A percentile compares a stretch with the other conserved stretches of the same genome.
Conservation (phyloP, 2,113 vertebrate genomes). For the Australoheros scitulus region DNA sequence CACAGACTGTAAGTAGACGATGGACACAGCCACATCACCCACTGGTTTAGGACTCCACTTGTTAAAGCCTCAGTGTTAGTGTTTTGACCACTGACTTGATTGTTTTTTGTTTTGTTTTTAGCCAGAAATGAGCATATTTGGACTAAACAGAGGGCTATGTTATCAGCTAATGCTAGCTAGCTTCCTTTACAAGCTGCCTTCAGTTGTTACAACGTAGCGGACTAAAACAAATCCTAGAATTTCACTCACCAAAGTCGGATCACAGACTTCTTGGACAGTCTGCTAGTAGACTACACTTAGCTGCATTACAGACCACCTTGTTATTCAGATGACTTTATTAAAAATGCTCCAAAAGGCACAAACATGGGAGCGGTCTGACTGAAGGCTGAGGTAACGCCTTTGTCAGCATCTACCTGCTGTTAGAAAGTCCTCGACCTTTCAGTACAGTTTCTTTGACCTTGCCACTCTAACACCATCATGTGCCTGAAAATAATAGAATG, state of each 20-base stretch:
- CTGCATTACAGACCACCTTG: no score
- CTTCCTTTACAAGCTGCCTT: not conserved
- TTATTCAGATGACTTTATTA: not conserved
- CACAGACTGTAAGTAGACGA: not conserved
- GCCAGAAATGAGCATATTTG: fast-evolving
- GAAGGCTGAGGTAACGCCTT: not conserved
- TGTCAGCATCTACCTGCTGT: not conserved
- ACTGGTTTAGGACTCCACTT: fast-evolving
- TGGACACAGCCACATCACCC: not conserved
- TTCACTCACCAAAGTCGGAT: not conserved
- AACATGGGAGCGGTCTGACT: not conserved
- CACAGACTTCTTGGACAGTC: no score
- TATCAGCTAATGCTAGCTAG: not conserved
- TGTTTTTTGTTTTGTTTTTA: no score
- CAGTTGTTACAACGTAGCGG: not conserved
- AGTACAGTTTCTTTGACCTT: not conserved
- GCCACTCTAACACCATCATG: not conserved
- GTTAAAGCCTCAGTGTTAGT: not conserved
- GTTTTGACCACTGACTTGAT: not conserved
- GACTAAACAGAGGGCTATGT: no score
- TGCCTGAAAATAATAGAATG: not conserved
- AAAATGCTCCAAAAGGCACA: not conserved
- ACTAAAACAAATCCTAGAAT: fast-evolving
- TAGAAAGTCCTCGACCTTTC: not conserved
- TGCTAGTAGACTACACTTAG: no score